phyloP scores from a whole-genome alignment of 2,888 invertebrate species.

The Thera britannica region DNA sequence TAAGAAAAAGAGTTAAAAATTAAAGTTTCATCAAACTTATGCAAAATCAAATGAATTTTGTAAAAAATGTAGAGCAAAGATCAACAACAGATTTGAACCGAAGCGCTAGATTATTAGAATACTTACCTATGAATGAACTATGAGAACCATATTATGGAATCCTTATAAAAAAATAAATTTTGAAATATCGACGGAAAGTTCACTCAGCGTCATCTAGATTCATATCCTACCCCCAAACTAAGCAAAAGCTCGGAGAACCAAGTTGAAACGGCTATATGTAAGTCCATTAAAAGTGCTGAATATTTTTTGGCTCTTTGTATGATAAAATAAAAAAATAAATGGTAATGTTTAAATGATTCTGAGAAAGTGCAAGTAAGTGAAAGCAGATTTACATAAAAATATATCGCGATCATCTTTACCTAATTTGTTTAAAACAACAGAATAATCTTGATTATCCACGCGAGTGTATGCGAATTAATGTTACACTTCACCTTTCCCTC shows the following conservation, averaged over 20 bases:
- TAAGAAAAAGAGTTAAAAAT: background rate
- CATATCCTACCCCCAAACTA: no score
- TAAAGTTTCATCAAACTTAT: background rate
- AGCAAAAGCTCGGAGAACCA: no score
- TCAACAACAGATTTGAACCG: constrained; percentile 7
- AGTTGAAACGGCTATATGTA: no score
- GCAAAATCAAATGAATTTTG: background rate
- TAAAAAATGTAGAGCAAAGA: constrained; percentile 11
- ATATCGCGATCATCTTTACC: constrained; percentile 26
- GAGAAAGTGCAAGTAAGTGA: constrained; percentile 25
- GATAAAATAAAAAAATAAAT: no score
- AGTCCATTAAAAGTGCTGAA: no score
- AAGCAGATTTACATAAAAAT: constrained; percentile 39
- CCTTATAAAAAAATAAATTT: background rate
- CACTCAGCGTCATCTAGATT: no score
- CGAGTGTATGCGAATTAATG: constrained; percentile 50
- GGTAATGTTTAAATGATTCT: background rate
- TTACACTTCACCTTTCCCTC: constrained; percentile 67
- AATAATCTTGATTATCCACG: constrained; percentile 28
- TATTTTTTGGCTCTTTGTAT: background rate
- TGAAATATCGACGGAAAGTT: no score
- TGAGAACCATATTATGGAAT: background rate
- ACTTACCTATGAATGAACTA: no score
- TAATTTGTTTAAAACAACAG: constrained; percentile 31
- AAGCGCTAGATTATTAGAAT: constrained; percentile 7